Percentiles rank a stretch among this genome's conserved stretches.
Evolutionary conservation across 2,797 vertebrate genomes (phyloP).

Genomic region (Schizothorax lantsangensis): DNA sequence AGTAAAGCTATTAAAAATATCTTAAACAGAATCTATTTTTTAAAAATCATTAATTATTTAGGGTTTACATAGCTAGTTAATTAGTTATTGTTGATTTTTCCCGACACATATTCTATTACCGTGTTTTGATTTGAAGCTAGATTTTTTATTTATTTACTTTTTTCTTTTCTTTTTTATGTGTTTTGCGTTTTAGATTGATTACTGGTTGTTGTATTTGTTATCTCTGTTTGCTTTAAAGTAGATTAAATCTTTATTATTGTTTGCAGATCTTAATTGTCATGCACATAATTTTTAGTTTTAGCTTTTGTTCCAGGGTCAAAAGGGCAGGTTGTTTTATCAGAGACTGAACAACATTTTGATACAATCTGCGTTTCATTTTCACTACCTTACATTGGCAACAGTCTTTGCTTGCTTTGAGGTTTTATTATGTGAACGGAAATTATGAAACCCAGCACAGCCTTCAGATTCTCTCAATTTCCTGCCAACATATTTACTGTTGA

Average conservation of each 20-base stretch:
- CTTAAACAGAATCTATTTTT: too few relatives aligned
- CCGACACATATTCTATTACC: not conserved
- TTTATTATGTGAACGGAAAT: constrained; percentile 39
- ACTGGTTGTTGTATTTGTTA: not conserved
- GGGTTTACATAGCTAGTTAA: not conserved
- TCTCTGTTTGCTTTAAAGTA: not conserved
- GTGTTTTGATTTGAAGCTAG: too few relatives aligned
- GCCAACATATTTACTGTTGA: constrained; percentile 13
- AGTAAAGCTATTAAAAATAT: not conserved
- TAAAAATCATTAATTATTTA: not conserved
- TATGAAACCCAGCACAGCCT: not conserved
- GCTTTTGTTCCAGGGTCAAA: constrained; percentile 6
- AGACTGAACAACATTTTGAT: not conserved
- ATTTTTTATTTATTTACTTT: too few relatives aligned
- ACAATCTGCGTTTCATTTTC: constrained; percentile 7
- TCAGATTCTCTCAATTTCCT: constrained; percentile 41
- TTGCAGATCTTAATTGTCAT: not conserved
- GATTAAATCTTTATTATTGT: not conserved
- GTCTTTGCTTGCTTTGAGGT: constrained; percentile 12
- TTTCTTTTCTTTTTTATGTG: not conserved
- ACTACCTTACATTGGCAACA: not conserved
- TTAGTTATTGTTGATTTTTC: not conserved
- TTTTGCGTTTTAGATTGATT: not conserved
- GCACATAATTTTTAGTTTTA: not conserved
- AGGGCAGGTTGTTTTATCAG: not conserved